Evolutionary conservation across 2,888 invertebrate genomes (phyloP), one percentile per base, ranked within the genome.

Genomic region (Nebria brevicollis): DNA sequence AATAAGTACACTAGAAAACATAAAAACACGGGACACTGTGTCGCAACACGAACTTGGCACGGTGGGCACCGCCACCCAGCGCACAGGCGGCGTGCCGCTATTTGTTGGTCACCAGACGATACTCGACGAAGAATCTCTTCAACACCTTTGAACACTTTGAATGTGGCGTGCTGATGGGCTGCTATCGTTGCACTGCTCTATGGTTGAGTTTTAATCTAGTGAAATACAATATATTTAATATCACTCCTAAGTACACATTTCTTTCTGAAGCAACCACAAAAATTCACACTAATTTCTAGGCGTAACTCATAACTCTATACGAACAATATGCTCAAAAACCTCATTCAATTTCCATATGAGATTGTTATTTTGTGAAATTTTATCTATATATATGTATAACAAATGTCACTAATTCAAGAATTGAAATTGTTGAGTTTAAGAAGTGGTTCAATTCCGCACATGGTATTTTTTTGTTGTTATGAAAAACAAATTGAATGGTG

Each of bases 1-100:
- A 54, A 54, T 10, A 70, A 70, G 70, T 70, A 70, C 70, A 70
- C 70, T 34, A 70, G 34, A 25, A 70, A 54, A 54, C 54, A 70
- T 70, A 70, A 25, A 70, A 73, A 73, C 73, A 73, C 73, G 42
- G n/a, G 11, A 73, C 41, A 73, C 70, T 70, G 6, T 70, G 70
- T 70, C 70, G 26, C 34, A 70, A 34, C 70, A n/a, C 70, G 70
- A 70, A 70, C 13, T 70, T 15, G 25, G 70, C 25, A 70, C 54
- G 54, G 54, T 54, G 54, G 54, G 70, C 25, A 70, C 4, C 70
- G 26, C 25, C 20, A 70, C 26, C 34, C 15, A 34, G 20, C 26
- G 26, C 70, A 70, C 25, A 70, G 70, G 70, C 70, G 70, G 25
- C 70, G 34, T 20, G 70, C 34, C 70, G 54, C 54, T 54, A 8